Evolutionary conservation across 2,888 invertebrate species (phyloP).

Genomic region (Ecdyonurus torrentis): DNA sequence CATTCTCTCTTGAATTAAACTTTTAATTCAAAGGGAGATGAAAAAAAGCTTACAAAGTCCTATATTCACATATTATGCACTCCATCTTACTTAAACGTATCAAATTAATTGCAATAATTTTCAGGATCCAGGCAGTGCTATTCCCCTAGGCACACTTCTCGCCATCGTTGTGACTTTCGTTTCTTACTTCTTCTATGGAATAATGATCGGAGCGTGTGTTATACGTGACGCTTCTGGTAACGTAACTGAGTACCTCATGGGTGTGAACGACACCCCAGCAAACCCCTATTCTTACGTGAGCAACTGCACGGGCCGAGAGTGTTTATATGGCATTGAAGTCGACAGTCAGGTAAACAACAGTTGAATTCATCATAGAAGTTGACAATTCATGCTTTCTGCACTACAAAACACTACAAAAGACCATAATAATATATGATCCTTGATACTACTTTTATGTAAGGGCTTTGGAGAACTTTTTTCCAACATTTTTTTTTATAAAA

Average conservation of each 20-base stretch:
- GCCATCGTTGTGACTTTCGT: conserved; percentile 35
- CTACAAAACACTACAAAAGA: no score
- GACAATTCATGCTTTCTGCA: no score
- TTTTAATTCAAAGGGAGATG: neutral
- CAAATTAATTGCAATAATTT: conserved; percentile 1
- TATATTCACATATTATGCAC: neutral
- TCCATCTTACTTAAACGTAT: neutral
- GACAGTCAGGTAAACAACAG: conserved; percentile 31
- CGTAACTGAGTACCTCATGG: conserved; percentile 16
- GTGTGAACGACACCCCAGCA: conserved; percentile 25
- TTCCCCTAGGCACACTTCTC: conserved; percentile 36
- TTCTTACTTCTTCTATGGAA: conserved; percentile 33
- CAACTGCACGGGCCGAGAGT: conserved; percentile 18
- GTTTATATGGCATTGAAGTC: conserved; percentile 28
- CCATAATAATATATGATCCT: no score
- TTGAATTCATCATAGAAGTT: no score
- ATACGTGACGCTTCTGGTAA: conserved; percentile 24
- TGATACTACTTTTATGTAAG: no score
- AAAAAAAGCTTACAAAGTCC: no score
- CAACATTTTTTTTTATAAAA: neutral
- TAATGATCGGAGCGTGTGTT: conserved; percentile 26
- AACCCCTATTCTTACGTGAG: conserved; percentile 23
- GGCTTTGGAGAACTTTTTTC: neutral
- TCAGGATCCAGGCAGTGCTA: conserved; percentile 30
- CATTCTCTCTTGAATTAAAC: no score